Conservation (phyloP, 2,797 vertebrate genomes). For the Valencia hispanica region DNA sequence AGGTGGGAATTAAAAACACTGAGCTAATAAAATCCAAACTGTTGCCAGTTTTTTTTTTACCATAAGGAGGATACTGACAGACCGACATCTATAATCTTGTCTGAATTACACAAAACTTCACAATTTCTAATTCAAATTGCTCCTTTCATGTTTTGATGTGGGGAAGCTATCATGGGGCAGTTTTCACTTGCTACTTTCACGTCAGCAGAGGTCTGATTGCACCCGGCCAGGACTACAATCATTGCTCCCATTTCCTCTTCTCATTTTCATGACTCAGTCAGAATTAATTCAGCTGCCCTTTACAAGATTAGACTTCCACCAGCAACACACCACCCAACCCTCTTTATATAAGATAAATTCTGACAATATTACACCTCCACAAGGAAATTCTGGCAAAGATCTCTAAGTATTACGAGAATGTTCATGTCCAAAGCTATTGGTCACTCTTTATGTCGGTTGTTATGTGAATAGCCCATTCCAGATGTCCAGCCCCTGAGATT, state of each 20-base stretch:
- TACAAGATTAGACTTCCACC: slow-evolving; percentile 61
- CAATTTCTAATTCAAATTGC: slow-evolving; percentile 10
- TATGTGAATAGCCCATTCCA: slow-evolving; percentile 1
- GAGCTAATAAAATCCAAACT: slow-evolving; percentile 42
- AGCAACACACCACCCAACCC: slow-evolving; percentile 43
- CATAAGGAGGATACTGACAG: slow-evolving; percentile 24
- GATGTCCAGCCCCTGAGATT: background rate
- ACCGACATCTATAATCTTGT: slow-evolving; percentile 22
- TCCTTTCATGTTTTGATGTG: slow-evolving; percentile 50
- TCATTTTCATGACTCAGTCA: slow-evolving; percentile 63
- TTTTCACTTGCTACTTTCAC: slow-evolving; percentile 43
- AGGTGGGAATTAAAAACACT: slow-evolving; percentile 36
- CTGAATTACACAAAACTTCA: slow-evolving; percentile 21
- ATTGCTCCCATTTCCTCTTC: slow-evolving; percentile 58
- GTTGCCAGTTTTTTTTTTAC: slow-evolving; percentile 17
- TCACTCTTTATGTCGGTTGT: slow-evolving; percentile 7
- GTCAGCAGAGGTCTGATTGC: slow-evolving; percentile 43
- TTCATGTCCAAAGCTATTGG: background rate
- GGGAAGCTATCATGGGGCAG: slow-evolving; percentile 31
- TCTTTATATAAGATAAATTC: slow-evolving; percentile 58
- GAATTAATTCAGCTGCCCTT: slow-evolving; percentile 72
- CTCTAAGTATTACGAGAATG: slow-evolving; percentile 11
- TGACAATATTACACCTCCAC: slow-evolving; percentile 37
- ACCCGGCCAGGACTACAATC: slow-evolving; percentile 43
- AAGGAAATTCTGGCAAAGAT: slow-evolving; percentile 28